Evolutionary conservation across 37 sponge, comb jelly and placozoan genomes (phyloP), one percentile per base, ranked within the genome.

Genomic region (Chondrilla cf. caribensis): DNA sequence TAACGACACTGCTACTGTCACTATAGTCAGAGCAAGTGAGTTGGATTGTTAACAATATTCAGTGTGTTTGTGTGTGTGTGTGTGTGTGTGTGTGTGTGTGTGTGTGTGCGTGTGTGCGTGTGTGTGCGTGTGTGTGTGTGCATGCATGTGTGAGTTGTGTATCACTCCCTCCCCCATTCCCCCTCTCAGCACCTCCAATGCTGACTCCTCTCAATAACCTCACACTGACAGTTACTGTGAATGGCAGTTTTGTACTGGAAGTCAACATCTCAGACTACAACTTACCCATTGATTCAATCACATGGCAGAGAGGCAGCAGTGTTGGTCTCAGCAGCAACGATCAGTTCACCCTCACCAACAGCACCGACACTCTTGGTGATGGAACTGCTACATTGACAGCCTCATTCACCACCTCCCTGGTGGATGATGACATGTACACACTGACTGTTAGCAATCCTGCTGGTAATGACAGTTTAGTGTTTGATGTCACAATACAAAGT

Each of bases 201-300:
- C 37, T 89, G 17, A 76, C 77, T 76, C 76, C 77, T 17, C 35
- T 71, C 35, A 64, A 64, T 42, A 51, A 58, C 60, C 55, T 58
- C 31, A 24, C 82, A 18, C 44, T 57, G 28, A 25, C 55, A 26
- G 67, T 81, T 51, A 81, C 68, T 37, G 71, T 85, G 65, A 67
- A 79, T 44, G 39, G 26, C 35, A 19, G 18, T 38, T 51, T 85
- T 2, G 18, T 32, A 7, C 57, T 85, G 39, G 35, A 36, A 32
- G 80, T 54, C 25, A 38, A 15, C 38, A 47, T 85, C 79, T 35
- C 71, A 26, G 80, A 35, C 9, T 79, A 79, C 80, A 85, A 85
- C 79, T 55, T 85, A 38, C 79, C 70, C 42, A 40, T 79, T 6
- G 39, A 25, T 37, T 21, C 31, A 4, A 55, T 85, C 18, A 35